Evolutionary conservation across 2,797 vertebrate species (phyloP).

Genomic region (Pelodytes ibericus): DNA sequence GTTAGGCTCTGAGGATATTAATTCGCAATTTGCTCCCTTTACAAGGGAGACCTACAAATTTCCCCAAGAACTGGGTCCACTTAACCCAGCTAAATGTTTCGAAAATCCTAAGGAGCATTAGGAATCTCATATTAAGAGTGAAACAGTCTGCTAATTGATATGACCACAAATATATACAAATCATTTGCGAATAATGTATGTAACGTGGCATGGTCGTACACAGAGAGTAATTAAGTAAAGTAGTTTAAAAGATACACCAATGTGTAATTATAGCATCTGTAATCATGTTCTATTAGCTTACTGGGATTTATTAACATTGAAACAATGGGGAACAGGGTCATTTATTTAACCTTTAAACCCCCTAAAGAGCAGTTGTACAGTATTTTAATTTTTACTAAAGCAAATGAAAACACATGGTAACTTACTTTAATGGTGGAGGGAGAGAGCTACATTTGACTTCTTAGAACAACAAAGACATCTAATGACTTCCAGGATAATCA

Average conservation of each 20-base stretch:
- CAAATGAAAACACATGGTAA: slow-evolving; percentile 8
- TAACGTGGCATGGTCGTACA: not conserved
- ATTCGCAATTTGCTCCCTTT: too few relatives aligned
- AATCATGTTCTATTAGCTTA: not conserved
- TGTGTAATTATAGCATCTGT: slow-evolving; percentile 5
- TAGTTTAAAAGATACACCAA: not conserved
- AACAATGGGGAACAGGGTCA: not conserved
- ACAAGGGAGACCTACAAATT: too few relatives aligned
- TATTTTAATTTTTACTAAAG: not conserved
- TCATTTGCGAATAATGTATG: not conserved
- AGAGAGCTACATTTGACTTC: not conserved
- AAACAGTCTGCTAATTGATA: not conserved
- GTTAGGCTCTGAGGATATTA: too few relatives aligned
- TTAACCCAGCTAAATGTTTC: too few relatives aligned
- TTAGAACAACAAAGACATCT: slow-evolving; percentile 2
- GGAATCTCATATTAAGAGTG: not conserved
- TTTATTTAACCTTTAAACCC: not conserved
- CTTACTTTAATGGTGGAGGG: slow-evolving; percentile 4
- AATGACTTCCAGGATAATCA: too few relatives aligned
- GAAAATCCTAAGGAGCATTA: not conserved
- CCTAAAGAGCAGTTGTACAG: not conserved
- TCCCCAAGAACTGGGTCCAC: too few relatives aligned
- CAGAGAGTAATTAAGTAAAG: not conserved
- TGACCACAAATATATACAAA: not conserved
- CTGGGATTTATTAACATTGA: not conserved